Conservation (phyloP, 2,888 invertebrate genomes). For the Blastobasis lacticolella region DNA sequence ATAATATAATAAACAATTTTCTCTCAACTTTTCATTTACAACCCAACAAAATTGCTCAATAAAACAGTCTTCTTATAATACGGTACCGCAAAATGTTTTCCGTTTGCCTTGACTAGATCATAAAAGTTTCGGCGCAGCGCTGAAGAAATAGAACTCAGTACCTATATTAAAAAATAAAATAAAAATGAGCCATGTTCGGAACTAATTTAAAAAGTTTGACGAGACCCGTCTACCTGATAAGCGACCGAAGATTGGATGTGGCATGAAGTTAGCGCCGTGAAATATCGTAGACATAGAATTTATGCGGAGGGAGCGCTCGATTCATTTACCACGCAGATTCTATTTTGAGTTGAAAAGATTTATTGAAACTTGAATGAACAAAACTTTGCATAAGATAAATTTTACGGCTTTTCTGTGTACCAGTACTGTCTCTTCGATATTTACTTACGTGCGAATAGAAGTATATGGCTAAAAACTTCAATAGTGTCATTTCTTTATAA, state of each 20-base stretch:
- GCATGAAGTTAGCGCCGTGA: slow-evolving; percentile 51
- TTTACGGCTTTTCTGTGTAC: slow-evolving; percentile 9
- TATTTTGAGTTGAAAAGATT: neutral
- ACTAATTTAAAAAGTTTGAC: slow-evolving; percentile 61
- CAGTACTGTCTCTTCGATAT: too few species aligned
- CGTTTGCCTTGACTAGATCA: neutral
- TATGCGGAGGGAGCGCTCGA: slow-evolving; percentile 28
- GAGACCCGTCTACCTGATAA: slow-evolving; percentile 55
- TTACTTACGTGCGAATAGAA: too few species aligned
- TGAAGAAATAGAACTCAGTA: slow-evolving; percentile 9
- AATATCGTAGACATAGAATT: slow-evolving; percentile 46
- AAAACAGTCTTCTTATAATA: too few species aligned
- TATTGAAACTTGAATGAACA: too few species aligned
- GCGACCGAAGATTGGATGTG: slow-evolving; percentile 51
- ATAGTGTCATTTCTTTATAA: too few species aligned
- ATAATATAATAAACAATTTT: slow-evolving; percentile 1
- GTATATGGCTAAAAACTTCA: too few species aligned
- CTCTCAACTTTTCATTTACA: neutral
- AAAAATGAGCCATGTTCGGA: slow-evolving; percentile 38
- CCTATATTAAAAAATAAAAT: slow-evolving; percentile 27
- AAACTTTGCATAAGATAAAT: too few species aligned
- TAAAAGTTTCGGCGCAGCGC: slow-evolving; percentile 4
- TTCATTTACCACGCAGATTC: slow-evolving; percentile 27
- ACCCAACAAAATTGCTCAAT: too few species aligned
- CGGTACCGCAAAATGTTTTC: too few species aligned